Conservation (phyloP, 2,888 invertebrate species). For the Eupithecia insigniata region DNA sequence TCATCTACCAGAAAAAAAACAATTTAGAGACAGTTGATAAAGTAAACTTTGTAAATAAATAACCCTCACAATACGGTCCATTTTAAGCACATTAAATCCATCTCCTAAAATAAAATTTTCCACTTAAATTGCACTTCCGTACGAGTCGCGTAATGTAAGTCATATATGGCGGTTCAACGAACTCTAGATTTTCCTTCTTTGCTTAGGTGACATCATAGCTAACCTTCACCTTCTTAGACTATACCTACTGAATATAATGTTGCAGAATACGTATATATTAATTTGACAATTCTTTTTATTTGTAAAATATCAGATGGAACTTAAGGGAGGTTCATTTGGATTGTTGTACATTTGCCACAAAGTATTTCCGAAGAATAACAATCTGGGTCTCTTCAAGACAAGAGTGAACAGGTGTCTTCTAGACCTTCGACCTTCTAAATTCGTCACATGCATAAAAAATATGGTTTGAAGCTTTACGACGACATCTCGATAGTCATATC, state of each 20-base stretch:
- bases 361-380: no score
- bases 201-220: slow-evolving; percentile 25
- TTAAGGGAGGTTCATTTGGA: no score
- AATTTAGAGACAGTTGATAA: no score
- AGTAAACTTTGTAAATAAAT: neutral
- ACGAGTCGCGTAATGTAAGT: slow-evolving; percentile 15
- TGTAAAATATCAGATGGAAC: no score
- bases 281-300: neutral
- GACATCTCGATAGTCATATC: no score
- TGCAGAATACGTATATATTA: neutral
- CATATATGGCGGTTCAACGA: slow-evolving; percentile 25
- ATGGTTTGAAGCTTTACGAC: no score
- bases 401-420: no score
- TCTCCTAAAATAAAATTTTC: slow-evolving; percentile 15
- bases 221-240: slow-evolving; percentile 7
- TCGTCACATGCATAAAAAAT: no score
- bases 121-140: slow-evolving; percentile 26
- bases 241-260: neutral
- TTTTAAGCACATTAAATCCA: neutral
- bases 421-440: no score
- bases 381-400: no score
- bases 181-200: slow-evolving; percentile 32
- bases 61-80: neutral
- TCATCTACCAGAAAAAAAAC: no score
- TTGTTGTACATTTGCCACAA: no score